Evolutionary conservation across 2,888 invertebrate genomes (phyloP), one percentile per base, ranked within the genome.

Genomic region (Conistra vaccinii): DNA sequence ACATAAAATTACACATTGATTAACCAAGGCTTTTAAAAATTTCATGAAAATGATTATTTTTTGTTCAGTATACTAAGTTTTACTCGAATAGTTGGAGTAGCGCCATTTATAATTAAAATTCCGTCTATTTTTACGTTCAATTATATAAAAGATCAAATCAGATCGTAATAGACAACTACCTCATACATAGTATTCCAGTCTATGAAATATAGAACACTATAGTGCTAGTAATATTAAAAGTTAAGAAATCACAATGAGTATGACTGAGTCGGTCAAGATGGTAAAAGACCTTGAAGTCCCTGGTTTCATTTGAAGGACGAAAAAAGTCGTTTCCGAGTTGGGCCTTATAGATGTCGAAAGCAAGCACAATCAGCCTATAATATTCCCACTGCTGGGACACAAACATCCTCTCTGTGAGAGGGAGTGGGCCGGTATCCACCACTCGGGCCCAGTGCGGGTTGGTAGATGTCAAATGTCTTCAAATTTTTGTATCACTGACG

Each of bases 161-260:
- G 71, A 76, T 82, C 72, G 61, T 32, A 73, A 70, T 74, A 75
- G 14, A 78, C 65, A 82, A 75, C 84, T 85, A 85, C 82, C 85
- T 84, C 85, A 84, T 68, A 51, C 79, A 71, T 75, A 81, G 78
- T 84, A 81, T 81, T 83, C 20, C 70, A 75, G 9, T 69, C 53
- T 78, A 29, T 72, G 10, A 39, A 39, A 26, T 53, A 2, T 20
- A 58, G 73, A 23, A 26, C 57, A 26, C 53, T 78, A 55, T 69
- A 58, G 58, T 29, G 32, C 29, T 58, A 58, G 29, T 6, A 0
- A 29, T 17, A 26, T 26, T 55, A 26, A 26, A 55, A 26, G 14
- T 57, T 55, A 14, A 26, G 6, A 55, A 55, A 26, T 26, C 55
- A 55, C 26, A 26, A 57, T 57, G 1, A 17, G 17, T 17, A 17